Percentiles rank a stretch among this genome's conserved stretches.
Evolutionary conservation across 2,797 vertebrate genomes (phyloP).

Genomic region (Chelmon rostratus): DNA sequence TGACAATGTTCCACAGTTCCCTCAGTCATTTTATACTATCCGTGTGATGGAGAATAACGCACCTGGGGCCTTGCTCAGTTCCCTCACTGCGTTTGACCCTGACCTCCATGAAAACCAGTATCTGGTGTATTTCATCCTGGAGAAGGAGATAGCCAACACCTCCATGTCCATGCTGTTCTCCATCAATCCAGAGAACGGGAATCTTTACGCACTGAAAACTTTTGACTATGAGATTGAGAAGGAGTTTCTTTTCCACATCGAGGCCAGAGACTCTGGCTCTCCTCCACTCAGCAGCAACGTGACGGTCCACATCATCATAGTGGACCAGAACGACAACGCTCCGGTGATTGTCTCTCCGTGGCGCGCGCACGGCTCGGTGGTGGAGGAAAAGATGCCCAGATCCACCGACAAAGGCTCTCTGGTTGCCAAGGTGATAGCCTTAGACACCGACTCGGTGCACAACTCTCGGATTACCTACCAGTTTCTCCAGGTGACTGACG

Average conservation of each 20-base stretch:
- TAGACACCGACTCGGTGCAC: constrained; percentile 77
- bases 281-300: constrained; percentile 80
- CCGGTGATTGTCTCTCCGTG: constrained; percentile 77
- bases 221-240: constrained; percentile 80
- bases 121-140: constrained; percentile 78
- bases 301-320: constrained; percentile 73
- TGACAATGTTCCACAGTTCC: constrained; percentile 85
- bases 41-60: constrained; percentile 81
- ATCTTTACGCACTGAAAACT: constrained; percentile 76
- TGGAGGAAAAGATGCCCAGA: constrained; percentile 62
- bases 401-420: constrained; percentile 77
- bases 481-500: constrained; percentile 78
- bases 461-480: constrained; percentile 82
- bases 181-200: constrained; percentile 79
- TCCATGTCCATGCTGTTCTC: constrained; percentile 80
- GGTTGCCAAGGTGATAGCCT: constrained; percentile 77
- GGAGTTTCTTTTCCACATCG: constrained; percentile 77
- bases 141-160: constrained; percentile 76
- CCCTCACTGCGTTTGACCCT: constrained; percentile 75
- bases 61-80: constrained; percentile 76
- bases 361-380: constrained; percentile 69
- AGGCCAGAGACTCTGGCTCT: constrained; percentile 79
- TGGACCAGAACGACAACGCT: constrained; percentile 80
- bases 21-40: constrained; percentile 77
- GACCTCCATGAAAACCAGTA: constrained; percentile 82